phyloP scores from a whole-genome alignment of 2,888 invertebrate genomes.

The Keiferia lycopersicella region DNA sequence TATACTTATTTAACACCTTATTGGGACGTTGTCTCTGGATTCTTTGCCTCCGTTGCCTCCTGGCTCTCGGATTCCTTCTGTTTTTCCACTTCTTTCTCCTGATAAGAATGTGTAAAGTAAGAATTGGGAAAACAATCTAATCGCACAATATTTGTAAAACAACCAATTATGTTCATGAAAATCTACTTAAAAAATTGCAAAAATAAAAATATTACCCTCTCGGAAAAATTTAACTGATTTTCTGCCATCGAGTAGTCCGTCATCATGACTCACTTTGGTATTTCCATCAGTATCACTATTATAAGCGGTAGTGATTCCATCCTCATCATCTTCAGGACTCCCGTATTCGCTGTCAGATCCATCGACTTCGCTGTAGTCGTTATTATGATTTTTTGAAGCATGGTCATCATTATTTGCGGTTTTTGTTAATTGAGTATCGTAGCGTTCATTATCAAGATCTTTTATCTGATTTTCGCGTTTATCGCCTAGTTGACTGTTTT shows the following conservation, averaged over 20 bases:
- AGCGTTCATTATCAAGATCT: neutral
- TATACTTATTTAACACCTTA: constrained; percentile 32
- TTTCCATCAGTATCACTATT: constrained; percentile 23
- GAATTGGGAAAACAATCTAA: neutral
- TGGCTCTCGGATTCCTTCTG: neutral
- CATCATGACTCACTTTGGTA: constrained; percentile 38
- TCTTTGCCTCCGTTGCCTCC: neutral
- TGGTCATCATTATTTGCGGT: neutral
- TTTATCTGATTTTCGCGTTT: neutral
- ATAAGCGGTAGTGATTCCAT: neutral
- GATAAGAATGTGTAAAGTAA: neutral
- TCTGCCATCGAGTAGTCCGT: constrained; percentile 46
- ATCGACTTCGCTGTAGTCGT: neutral
- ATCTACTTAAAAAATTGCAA: constrained; percentile 29
- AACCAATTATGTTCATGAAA: neutral
- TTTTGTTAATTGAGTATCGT: neutral
- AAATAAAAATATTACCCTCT: constrained; percentile 55
- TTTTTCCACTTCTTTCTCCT: neutral
- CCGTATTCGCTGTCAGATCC: neutral
- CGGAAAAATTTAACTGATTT: constrained; percentile 63
- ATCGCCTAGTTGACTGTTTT: neutral
- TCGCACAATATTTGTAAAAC: neutral
- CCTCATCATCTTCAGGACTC: neutral
- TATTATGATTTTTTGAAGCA: neutral
- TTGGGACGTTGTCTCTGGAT: neutral